A percentile compares a stretch with the other conserved stretches of the same genome.
Conservation (phyloP, 2,113 vertebrate species). For the Orientallactaga bullata region DNA sequence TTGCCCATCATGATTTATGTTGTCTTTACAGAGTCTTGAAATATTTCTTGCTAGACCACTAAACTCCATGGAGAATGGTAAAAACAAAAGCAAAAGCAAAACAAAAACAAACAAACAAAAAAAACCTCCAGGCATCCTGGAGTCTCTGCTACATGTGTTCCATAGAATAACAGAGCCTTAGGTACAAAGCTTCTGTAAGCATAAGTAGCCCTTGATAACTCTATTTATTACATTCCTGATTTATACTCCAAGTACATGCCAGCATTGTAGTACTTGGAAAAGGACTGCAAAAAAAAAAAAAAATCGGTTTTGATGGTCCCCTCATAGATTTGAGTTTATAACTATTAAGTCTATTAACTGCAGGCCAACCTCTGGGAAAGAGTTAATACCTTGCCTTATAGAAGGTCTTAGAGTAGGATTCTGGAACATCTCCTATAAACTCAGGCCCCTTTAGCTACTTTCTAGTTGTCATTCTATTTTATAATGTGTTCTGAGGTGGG, state of each 20-base stretch:
- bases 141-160: background rate
- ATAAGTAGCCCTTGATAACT: background rate
- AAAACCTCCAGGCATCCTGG: background rate
- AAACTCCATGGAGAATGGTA: background rate
- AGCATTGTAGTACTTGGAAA: background rate
- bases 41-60: background rate
- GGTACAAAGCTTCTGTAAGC: background rate
- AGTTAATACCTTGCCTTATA: background rate
- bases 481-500: too few species aligned
- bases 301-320: background rate
- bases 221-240: background rate
- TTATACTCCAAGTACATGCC: background rate
- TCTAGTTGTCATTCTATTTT: background rate
- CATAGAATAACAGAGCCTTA: background rate
- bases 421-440: background rate
- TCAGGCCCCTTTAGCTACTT: background rate
- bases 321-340: background rate
- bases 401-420: background rate
- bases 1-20: too few species aligned
- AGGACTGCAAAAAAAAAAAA: background rate
- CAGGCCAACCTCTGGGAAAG: background rate
- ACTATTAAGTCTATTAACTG: background rate
- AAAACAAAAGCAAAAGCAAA: too few species aligned
- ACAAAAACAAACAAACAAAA: too few species aligned
- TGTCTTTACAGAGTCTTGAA: background rate